Conservation (phyloP, 2,888 invertebrate genomes). For the Chydorus sphaericus region DNA sequence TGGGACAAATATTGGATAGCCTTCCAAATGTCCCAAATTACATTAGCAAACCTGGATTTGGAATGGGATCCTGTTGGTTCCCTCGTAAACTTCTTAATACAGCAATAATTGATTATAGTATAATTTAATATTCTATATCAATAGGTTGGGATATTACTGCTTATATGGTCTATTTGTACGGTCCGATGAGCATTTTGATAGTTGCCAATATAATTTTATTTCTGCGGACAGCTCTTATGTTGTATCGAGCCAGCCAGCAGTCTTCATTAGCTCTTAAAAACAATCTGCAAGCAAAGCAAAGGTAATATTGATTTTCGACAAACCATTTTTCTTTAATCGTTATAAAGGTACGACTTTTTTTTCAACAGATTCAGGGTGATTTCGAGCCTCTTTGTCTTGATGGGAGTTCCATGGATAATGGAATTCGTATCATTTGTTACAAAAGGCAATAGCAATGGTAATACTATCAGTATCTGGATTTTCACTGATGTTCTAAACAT, state of each 20-base stretch:
- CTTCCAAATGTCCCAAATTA: conserved; percentile 24
- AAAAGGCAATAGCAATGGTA: conserved; percentile 17
- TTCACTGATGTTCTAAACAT: conserved; percentile 19
- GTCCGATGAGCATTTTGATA: conserved; percentile 23
- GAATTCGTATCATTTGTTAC: conserved; percentile 21
- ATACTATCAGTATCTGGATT: conserved; percentile 17
- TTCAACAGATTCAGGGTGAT: conserved; percentile 19
- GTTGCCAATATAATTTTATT: conserved; percentile 23
- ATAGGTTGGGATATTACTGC: too few relatives aligned
- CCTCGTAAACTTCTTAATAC: neutral
- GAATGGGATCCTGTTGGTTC: conserved; percentile 11
- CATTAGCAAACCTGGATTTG: conserved; percentile 7
- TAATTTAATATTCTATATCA: too few relatives aligned
- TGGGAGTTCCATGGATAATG: conserved; percentile 21
- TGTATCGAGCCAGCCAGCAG: neutral
- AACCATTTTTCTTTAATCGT: neutral
- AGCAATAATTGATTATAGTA: too few relatives aligned
- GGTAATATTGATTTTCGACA: neutral
- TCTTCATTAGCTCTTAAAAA: too few relatives aligned
- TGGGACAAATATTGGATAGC: conserved; percentile 18
- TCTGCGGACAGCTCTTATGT: conserved; percentile 9
- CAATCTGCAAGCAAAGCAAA: too few relatives aligned
- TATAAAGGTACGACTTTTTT: neutral
- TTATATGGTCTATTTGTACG: too few relatives aligned
- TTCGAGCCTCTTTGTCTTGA: conserved; percentile 20